Conservation (phyloP, 1,140 invertebrate species). For the Drosophila tristis region DNA sequence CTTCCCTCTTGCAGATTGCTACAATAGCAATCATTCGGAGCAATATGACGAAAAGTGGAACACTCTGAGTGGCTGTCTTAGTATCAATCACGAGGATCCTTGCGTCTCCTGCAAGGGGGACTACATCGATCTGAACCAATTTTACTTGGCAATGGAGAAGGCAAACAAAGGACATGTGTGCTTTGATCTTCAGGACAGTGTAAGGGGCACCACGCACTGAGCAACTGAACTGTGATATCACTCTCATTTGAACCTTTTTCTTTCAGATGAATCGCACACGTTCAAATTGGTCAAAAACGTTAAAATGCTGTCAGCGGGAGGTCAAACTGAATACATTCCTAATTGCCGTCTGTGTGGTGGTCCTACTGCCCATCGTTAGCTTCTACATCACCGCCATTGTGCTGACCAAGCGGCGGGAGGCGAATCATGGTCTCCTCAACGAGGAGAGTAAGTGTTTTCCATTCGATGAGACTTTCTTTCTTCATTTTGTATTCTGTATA, state of each 20-base stretch:
- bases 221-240: no score
- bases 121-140: constrained; percentile 60
- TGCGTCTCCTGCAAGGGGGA: constrained; percentile 41
- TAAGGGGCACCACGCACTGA: constrained; percentile 10
- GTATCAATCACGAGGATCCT: neutral
- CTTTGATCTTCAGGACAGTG: constrained; percentile 73
- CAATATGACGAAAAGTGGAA: constrained; percentile 25
- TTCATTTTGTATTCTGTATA: neutral
- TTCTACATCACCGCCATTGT: constrained; percentile 57
- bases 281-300: constrained; percentile 63
- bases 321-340: constrained; percentile 51
- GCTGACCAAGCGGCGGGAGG: constrained; percentile 66
- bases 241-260: neutral
- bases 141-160: constrained; percentile 62
- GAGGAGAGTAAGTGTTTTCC: constrained; percentile 26
- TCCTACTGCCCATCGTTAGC: constrained; percentile 50
- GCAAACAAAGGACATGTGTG: constrained; percentile 63
- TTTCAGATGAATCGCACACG: constrained; percentile 78
- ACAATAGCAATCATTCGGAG: constrained; percentile 9
- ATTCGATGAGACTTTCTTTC: no score
- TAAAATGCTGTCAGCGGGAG: constrained; percentile 70
- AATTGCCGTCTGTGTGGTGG: constrained; percentile 36
- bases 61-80: neutral
- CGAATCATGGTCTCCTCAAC: constrained; percentile 63
- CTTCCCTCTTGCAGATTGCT: constrained; percentile 54